Evolutionary conservation across 2,888 invertebrate species (phyloP).

Genomic region (Ophion ellenae): DNA sequence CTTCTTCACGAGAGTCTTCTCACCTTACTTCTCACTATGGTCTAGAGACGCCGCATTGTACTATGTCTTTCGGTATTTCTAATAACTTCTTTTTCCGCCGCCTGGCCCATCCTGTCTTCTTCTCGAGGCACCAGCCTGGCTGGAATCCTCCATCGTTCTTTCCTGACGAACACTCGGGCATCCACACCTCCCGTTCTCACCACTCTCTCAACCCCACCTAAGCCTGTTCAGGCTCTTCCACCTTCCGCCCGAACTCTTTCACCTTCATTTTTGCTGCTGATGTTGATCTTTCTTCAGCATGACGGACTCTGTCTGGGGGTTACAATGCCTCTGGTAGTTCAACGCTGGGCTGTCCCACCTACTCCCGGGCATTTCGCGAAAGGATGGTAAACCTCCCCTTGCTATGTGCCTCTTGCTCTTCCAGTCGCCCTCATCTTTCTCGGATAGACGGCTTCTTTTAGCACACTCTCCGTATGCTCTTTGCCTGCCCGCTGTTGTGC

Average conservation of each 20-base stretch:
- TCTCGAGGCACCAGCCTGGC: slow-evolving; percentile 27
- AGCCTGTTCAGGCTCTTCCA: slow-evolving; percentile 6
- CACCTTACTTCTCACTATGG: slow-evolving; percentile 68
- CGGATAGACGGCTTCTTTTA: neutral
- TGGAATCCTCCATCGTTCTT: slow-evolving; percentile 68
- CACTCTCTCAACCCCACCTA: slow-evolving; percentile 44
- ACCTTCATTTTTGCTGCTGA: slow-evolving; percentile 30
- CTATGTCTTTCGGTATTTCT: slow-evolving; percentile 76
- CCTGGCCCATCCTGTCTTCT: slow-evolving; percentile 52
- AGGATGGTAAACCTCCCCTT: slow-evolving; percentile 29
- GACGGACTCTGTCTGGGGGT: slow-evolving; percentile 74
- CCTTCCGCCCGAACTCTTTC: neutral
- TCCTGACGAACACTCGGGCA: slow-evolving; percentile 41
- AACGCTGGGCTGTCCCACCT: slow-evolving; percentile 72
- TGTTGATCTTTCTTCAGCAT: slow-evolving; percentile 40
- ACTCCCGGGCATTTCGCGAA: slow-evolving; percentile 35
- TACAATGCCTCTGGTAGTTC: slow-evolving; percentile 78
- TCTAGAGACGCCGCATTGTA: slow-evolving; percentile 66
- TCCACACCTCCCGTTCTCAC: slow-evolving; percentile 11
- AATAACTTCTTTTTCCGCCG: slow-evolving; percentile 77
- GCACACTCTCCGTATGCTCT: neutral
- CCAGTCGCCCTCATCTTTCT: slow-evolving; percentile 15
- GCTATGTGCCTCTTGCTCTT: slow-evolving; percentile 42
- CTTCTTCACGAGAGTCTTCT: slow-evolving; percentile 38
- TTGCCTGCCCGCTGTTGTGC: neutral